These are phyloP conservation scores for Lagorchestes hirsutus DNA, from an alignment of 2,797 vertebrate species.

Conservation along the genomic window DNA sequence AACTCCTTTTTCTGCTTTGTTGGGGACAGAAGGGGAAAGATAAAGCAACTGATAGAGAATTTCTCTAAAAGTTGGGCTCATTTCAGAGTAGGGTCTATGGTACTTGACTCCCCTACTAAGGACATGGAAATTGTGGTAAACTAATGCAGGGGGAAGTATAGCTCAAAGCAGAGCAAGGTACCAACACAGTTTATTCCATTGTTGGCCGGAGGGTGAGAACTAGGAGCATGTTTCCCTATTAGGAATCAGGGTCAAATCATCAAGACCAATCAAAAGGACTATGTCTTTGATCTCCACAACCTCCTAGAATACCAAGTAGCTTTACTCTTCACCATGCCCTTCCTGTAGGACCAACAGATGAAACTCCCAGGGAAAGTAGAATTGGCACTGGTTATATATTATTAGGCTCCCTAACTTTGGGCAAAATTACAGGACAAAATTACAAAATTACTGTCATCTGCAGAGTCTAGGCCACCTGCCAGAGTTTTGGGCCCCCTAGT, in stretches of 20 bases:
- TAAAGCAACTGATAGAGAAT: neutral
- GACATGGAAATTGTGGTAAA: neutral
- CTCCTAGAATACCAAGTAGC: neutral
- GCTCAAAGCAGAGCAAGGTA: neutral
- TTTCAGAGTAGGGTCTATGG: neutral
- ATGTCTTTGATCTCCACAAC: neutral
- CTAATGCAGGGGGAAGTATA: neutral
- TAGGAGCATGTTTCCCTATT: neutral
- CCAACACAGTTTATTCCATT: neutral
- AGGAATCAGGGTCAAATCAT: neutral
- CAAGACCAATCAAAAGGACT: neutral
- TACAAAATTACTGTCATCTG: neutral
- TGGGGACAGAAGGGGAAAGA: neutral
- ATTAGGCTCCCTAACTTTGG: neutral
- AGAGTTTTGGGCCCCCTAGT: neutral
- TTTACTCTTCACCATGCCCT: neutral
- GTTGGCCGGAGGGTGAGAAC: neutral
- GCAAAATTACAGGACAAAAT: too few species aligned
- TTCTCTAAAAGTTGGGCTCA: neutral
- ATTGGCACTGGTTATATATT: neutral
- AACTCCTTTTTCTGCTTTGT: neutral
- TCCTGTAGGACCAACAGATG: neutral
- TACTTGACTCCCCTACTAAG: neutral
- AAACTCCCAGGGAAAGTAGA: neutral
- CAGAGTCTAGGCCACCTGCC: neutral